Conservation (phyloP, 2,113 vertebrate species). For the Mobula birostris region DNA sequence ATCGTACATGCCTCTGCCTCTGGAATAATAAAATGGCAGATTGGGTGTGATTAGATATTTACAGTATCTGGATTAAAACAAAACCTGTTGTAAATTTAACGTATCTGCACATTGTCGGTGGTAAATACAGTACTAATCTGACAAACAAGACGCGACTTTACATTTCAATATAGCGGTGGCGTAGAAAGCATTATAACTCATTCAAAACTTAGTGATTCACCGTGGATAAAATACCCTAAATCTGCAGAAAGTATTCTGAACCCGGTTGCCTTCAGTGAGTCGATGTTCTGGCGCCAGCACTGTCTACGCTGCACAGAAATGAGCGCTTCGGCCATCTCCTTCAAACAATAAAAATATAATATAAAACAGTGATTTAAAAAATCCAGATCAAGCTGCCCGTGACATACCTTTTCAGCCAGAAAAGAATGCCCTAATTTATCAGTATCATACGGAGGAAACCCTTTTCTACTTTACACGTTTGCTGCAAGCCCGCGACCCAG, state of each 20-base stretch:
- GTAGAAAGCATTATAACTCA: background rate
- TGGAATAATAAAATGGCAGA: too few relatives aligned
- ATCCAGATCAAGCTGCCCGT: background rate
- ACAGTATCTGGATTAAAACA: background rate
- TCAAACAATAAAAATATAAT: background rate
- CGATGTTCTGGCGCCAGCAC: background rate
- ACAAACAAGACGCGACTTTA: background rate
- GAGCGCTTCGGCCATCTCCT: background rate
- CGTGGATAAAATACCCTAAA: background rate
- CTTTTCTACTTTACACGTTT: background rate
- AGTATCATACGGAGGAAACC: background rate
- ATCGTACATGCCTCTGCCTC: background rate
- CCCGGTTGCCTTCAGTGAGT: background rate
- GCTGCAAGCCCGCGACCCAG: background rate
- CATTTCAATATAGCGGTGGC: background rate
- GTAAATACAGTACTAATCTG: background rate
- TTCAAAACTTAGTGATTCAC: background rate
- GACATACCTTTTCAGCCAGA: background rate
- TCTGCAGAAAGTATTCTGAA: background rate
- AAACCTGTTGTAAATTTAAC: too few relatives aligned
- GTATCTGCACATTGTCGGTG: background rate
- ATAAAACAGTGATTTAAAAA: background rate
- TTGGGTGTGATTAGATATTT: background rate
- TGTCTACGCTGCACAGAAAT: background rate
- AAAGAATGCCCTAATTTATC: conserved; percentile 25